Evolutionary conservation across 1,140 invertebrate genomes (phyloP).

Genomic region (Drosophila parvula): DNA sequence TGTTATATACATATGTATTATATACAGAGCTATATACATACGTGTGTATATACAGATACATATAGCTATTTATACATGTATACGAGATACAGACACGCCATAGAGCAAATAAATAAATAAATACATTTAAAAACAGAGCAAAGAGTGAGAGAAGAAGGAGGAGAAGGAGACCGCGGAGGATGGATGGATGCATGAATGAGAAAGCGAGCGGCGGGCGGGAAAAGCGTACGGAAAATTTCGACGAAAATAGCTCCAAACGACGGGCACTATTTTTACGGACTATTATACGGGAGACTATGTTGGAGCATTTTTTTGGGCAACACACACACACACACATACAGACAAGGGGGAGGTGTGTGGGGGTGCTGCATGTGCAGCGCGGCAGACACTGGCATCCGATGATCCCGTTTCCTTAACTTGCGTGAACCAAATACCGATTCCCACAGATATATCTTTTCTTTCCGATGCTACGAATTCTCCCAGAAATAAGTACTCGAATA

Average conservation of each 20-base stretch:
- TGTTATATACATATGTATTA: slow-evolving; percentile 1
- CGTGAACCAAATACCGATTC: slow-evolving; percentile 49
- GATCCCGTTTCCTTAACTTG: slow-evolving; percentile 50
- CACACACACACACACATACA: slow-evolving; percentile 22
- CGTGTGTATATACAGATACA: slow-evolving; percentile 22
- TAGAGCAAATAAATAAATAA: slow-evolving; percentile 74
- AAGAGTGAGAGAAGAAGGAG: slow-evolving; percentile 5
- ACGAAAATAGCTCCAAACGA: slow-evolving; percentile 74
- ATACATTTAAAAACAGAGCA: slow-evolving; percentile 60
- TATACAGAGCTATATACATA: neutral
- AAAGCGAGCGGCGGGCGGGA: slow-evolving; percentile 70
- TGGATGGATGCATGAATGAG: slow-evolving; percentile 66
- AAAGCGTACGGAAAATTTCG: slow-evolving; percentile 77
- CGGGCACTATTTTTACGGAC: slow-evolving; percentile 77
- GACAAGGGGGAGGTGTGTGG: neutral
- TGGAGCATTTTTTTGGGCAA: slow-evolving; percentile 62
- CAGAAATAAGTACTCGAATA: slow-evolving; percentile 22
- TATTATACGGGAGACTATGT: slow-evolving; percentile 58
- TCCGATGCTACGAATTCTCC: slow-evolving; percentile 11
- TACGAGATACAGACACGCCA: slow-evolving; percentile 41
- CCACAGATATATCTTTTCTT: slow-evolving; percentile 19
- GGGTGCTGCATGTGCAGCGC: slow-evolving; percentile 43
- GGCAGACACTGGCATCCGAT: slow-evolving; percentile 36
- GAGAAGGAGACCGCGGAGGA: neutral
- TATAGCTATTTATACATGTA: slow-evolving; percentile 34